Percentiles rank a stretch among this genome's conserved stretches.
Conservation (phyloP, 1,140 invertebrate genomes). For the Aphelenchoides fujianensis region DNA sequence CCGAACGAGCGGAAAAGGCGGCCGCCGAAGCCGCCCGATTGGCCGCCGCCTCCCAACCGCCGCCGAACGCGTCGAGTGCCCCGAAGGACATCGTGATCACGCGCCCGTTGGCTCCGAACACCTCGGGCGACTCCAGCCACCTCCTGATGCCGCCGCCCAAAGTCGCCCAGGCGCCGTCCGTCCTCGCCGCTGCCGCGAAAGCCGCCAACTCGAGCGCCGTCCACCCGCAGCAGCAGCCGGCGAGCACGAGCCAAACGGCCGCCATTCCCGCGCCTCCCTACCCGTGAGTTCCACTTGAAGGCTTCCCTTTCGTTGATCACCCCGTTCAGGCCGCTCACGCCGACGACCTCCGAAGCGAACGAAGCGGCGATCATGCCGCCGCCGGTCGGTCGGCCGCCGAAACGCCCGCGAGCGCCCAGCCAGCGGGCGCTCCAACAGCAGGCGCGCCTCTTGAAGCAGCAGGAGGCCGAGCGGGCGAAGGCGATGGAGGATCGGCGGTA, state of each 20-base stretch:
- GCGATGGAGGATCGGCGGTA: neutral
- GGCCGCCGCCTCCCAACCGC: neutral
- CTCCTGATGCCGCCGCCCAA: conserved; percentile 5
- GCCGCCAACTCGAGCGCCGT: neutral
- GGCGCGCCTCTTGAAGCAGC: neutral
- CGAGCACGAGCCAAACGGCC: neutral
- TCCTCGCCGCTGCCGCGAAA: neutral
- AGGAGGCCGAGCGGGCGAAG: neutral
- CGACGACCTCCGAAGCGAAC: neutral
- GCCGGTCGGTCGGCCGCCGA: neutral
- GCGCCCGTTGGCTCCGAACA: neutral
- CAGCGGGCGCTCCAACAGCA: conserved; percentile 5
- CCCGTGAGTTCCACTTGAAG: too few relatives aligned
- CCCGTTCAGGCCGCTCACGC: neutral
- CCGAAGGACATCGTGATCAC: conserved; percentile 4
- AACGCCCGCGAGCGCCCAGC: conserved; percentile 2
- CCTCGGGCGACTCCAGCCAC: neutral
- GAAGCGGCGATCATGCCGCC: neutral
- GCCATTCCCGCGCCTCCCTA: too few relatives aligned
- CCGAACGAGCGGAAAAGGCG: too few relatives aligned
- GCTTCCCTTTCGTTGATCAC: too few relatives aligned
- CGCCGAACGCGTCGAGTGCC: neutral
- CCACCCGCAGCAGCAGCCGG: neutral
- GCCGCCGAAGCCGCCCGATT: neutral
- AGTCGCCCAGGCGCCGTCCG: neutral